A percentile compares a stretch with the other conserved stretches of the same genome.
Evolutionary conservation across 2,113 vertebrate species (phyloP).

Genomic region (Genyomyrus donnyi): DNA sequence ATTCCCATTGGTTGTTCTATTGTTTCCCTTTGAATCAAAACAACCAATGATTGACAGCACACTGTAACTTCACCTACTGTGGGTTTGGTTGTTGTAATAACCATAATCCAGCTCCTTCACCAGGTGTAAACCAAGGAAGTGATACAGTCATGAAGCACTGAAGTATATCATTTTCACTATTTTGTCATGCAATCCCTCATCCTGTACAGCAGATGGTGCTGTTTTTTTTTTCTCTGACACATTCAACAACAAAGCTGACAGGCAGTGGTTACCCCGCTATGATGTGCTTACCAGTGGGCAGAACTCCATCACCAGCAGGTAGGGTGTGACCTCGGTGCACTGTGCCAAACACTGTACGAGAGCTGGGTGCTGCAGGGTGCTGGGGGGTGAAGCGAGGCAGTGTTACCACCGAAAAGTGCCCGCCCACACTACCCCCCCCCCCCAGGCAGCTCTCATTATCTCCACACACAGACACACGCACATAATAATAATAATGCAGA

Average conservation of each 20-base stretch:
- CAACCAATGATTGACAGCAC: not conserved
- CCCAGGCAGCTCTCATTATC: not conserved
- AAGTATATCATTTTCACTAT: not conserved
- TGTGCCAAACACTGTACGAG: constrained; percentile 89
- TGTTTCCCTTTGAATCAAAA: not conserved
- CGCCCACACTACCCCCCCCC: not conserved
- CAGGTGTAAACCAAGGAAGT: not conserved
- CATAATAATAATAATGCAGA: not conserved
- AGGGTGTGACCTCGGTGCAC: constrained; percentile 83
- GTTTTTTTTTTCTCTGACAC: not conserved
- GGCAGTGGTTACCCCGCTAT: not conserved
- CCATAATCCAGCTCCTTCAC: not conserved
- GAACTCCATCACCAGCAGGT: constrained; percentile 94
- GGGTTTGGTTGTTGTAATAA: not conserved
- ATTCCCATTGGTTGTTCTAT: not conserved
- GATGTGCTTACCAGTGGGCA: constrained; percentile 81
- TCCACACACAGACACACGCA: not conserved
- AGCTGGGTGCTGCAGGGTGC: constrained; percentile 80
- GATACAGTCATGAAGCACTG: not conserved
- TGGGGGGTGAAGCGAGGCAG: constrained; percentile 35
- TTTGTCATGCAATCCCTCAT: not conserved
- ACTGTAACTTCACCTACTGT: not conserved
- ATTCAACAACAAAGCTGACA: not conserved
- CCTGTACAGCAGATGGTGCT: constrained; percentile 7
- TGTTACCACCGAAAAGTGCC: not conserved